These are phyloP conservation scores for Guaruba guarouba DNA, from an alignment of 2,113 vertebrate species.

Conservation along the genomic window DNA sequence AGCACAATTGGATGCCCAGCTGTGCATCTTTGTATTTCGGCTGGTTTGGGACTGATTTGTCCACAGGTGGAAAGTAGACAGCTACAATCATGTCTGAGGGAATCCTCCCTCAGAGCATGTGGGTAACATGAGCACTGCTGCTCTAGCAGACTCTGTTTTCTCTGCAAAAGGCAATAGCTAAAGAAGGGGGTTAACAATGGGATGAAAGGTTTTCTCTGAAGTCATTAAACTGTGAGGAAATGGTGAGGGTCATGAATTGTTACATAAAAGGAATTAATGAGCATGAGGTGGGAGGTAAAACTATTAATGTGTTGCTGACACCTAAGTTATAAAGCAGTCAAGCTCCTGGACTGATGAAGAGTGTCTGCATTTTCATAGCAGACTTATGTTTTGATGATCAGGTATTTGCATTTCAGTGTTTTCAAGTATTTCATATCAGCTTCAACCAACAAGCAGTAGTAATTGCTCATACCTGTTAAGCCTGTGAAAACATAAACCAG, in stretches of 20 bases:
- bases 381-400: conserved; percentile 4
- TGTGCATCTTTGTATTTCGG: conserved; percentile 73
- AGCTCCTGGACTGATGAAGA: not conserved
- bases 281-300: conserved; percentile 79
- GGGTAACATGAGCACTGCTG: conserved; percentile 72
- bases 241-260: conserved; percentile 82
- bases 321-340: conserved; percentile 71
- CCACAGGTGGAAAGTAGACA: conserved; percentile 75
- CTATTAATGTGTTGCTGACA: conserved; percentile 76
- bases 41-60: conserved; percentile 77
- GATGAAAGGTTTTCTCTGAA: conserved; percentile 86
- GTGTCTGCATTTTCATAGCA: conserved; percentile 20
- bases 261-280: conserved; percentile 81
- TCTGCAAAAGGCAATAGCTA: conserved; percentile 76
- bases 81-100: conserved; percentile 75
- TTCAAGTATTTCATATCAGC: not conserved
- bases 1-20: conserved; percentile 80
- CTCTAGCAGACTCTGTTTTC: conserved; percentile 72
- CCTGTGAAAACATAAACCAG: not conserved
- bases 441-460: not conserved
- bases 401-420: not conserved
- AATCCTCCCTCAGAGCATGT: conserved; percentile 71
- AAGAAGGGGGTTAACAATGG: conserved; percentile 78
- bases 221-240: conserved; percentile 87
- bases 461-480: not conserved